Conservation (phyloP, 2,113 vertebrate genomes). For the Cricetomys ansorgei region DNA sequence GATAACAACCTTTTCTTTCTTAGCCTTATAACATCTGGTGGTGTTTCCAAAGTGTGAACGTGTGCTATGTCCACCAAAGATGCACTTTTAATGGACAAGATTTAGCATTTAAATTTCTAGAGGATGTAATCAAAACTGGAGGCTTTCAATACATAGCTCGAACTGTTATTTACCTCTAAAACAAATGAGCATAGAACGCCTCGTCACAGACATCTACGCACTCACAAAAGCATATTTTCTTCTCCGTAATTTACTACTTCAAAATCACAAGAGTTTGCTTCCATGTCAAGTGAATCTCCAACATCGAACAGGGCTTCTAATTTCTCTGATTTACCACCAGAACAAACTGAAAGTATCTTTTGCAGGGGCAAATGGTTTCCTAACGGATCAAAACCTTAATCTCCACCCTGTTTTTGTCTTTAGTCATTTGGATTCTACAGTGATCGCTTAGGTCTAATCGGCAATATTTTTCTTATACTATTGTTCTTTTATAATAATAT, state of each 20-base stretch:
- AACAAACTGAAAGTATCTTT: neutral
- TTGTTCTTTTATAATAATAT: neutral
- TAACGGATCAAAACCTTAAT: neutral
- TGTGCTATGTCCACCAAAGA: neutral
- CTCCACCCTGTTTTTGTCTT: neutral
- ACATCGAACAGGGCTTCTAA: neutral
- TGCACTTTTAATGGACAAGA: constrained; percentile 17
- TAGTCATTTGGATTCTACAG: neutral
- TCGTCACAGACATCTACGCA: neutral
- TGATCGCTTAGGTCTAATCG: neutral
- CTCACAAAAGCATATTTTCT: neutral
- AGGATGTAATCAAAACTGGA: neutral
- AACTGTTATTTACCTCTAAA: constrained; percentile 4
- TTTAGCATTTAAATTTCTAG: neutral
- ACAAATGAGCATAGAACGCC: neutral
- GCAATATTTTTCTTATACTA: constrained; percentile 3
- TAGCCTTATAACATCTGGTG: neutral
- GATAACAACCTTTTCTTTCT: neutral
- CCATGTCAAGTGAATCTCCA: neutral
- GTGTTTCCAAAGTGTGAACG: constrained; percentile 32
- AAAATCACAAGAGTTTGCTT: neutral
- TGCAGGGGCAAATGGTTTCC: constrained; percentile 10
- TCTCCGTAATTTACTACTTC: constrained; percentile 19
- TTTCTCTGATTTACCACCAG: neutral
- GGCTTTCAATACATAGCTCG: neutral